Evolutionary conservation across 1,140 invertebrate genomes (phyloP).

Genomic region (Drosophila parabipectinata): DNA sequence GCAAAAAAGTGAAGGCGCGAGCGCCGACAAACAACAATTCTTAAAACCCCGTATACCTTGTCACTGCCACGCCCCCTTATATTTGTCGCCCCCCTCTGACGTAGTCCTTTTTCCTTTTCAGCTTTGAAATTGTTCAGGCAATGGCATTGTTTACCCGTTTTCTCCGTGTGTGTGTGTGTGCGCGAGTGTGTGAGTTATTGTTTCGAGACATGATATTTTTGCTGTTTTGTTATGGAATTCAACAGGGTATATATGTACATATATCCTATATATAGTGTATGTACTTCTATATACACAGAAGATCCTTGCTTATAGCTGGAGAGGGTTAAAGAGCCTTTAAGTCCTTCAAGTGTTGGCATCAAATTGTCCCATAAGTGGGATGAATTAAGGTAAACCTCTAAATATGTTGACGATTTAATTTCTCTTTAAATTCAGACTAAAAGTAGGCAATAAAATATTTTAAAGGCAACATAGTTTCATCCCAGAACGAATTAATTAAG

Average conservation of each 20-base stretch:
- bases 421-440: too few relatives aligned
- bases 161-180: constrained; percentile 36
- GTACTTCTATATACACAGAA: background rate
- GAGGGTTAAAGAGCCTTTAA: constrained; percentile 3
- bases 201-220: constrained; percentile 66
- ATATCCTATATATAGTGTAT: constrained; percentile 2
- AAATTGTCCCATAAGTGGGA: background rate
- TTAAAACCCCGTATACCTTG: background rate
- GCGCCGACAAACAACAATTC: constrained; percentile 46
- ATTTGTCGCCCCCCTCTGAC: background rate
- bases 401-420: background rate
- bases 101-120: constrained; percentile 28
- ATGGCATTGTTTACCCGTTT: constrained; percentile 50
- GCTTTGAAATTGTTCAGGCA: constrained; percentile 54
- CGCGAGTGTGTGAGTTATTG: constrained; percentile 64
- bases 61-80: background rate
- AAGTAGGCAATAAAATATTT: too few relatives aligned
- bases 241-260: constrained; percentile 15
- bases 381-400: background rate
- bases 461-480: too few relatives aligned
- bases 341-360: background rate
- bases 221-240: constrained; percentile 26
- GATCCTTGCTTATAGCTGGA: constrained; percentile 2
- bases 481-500: background rate
- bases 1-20: constrained; percentile 11